A percentile compares a stretch with the other conserved stretches of the same genome.
phyloP scores from a whole-genome alignment of 2,797 vertebrate genomes.

The Anabas testudineus region DNA sequence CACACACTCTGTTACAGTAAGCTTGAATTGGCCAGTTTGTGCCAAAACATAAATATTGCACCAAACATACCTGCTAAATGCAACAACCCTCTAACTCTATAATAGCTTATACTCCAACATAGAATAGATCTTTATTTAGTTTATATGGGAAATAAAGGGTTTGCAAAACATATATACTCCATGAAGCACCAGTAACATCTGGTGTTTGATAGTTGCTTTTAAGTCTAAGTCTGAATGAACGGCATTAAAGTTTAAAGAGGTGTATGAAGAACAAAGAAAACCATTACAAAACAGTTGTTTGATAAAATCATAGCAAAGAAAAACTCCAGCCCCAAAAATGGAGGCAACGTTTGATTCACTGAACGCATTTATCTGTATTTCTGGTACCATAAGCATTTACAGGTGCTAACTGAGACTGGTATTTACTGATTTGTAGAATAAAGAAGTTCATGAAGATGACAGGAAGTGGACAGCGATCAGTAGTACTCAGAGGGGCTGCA shows the following conservation, averaged over 20 bases:
- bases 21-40: slow-evolving; percentile 62
- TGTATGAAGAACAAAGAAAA: slow-evolving; percentile 51
- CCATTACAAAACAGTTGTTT: slow-evolving; percentile 68
- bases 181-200: slow-evolving; percentile 64
- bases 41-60: slow-evolving; percentile 85
- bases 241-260: slow-evolving; percentile 49
- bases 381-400: slow-evolving; percentile 30
- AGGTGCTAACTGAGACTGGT: slow-evolving; percentile 37
- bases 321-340: slow-evolving; percentile 56
- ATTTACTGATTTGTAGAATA: slow-evolving; percentile 36
- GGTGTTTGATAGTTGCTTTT: slow-evolving; percentile 59
- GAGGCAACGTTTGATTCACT: slow-evolving; percentile 60
- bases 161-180: slow-evolving; percentile 68
- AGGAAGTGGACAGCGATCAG: slow-evolving; percentile 72
- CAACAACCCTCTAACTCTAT: slow-evolving; percentile 70
- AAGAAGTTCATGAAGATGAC: slow-evolving; percentile 65
- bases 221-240: slow-evolving; percentile 66
- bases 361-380: slow-evolving; percentile 61
- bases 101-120: slow-evolving; percentile 79
- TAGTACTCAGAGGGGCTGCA: slow-evolving; percentile 86
- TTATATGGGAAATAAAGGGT: slow-evolving; percentile 75
- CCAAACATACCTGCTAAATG: slow-evolving; percentile 82
- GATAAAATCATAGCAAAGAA: slow-evolving; percentile 70
- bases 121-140: slow-evolving; percentile 83
- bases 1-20: slow-evolving; percentile 65